Evolutionary conservation across 1,140 invertebrate species (phyloP).

Genomic region (Drosophila kanapiae): DNA sequence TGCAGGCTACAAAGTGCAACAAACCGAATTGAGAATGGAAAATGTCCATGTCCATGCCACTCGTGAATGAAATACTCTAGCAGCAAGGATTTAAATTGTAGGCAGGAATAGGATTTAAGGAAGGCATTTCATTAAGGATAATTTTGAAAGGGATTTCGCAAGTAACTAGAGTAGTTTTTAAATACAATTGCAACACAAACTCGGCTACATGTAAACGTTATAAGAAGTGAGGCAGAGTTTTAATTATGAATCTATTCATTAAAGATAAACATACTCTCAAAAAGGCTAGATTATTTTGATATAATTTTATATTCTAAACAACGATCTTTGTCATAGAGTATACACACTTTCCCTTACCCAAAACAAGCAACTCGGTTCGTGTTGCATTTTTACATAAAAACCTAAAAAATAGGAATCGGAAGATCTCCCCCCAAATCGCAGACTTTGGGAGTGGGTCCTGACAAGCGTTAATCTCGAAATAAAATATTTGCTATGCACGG

Average conservation of each 20-base stretch:
- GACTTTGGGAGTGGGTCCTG: constrained; percentile 36
- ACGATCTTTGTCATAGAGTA: background rate
- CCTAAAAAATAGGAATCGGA: constrained; percentile 12
- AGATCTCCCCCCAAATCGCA: constrained; percentile 5
- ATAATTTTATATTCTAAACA: too few species aligned
- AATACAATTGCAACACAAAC: too few species aligned
- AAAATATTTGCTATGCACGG: constrained; percentile 72
- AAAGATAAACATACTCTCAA: too few species aligned
- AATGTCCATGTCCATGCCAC: constrained; percentile 35
- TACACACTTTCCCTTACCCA: background rate
- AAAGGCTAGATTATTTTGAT: too few species aligned
- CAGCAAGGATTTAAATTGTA: background rate
- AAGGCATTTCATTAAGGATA: background rate
- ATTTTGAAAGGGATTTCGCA: background rate
- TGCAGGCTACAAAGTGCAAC: constrained; percentile 75
- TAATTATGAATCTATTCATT: too few species aligned
- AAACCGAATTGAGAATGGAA: constrained; percentile 75
- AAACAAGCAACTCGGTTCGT: background rate
- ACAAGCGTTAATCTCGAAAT: constrained; percentile 81
- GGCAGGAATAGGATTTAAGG: background rate
- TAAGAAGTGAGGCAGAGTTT: too few species aligned
- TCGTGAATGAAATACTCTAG: constrained; percentile 29
- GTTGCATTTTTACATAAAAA: constrained; percentile 61
- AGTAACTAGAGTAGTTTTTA: too few species aligned
- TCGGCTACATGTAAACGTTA: too few species aligned